Evolutionary conservation across 2,797 vertebrate species (phyloP).

Genomic region (Myotis pilosus): DNA sequence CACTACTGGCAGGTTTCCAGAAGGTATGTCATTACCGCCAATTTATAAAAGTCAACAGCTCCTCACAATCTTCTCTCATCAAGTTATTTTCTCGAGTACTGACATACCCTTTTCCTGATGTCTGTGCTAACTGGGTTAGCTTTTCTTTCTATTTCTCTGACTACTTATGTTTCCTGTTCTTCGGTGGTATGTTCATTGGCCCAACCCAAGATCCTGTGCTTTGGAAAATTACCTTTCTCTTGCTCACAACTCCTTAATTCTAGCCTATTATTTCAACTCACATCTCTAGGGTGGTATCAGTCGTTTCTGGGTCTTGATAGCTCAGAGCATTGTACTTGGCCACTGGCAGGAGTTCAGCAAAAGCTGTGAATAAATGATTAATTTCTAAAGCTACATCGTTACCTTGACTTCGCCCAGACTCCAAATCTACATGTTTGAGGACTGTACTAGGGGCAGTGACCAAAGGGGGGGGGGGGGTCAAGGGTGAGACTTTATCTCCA

Average conservation of each 20-base stretch:
- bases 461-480: neutral
- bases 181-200: neutral
- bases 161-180: neutral
- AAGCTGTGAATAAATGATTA: neutral
- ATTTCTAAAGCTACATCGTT: neutral
- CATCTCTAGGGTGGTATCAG: neutral
- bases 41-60: neutral
- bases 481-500: neutral
- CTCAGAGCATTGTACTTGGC: neutral
- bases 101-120: neutral
- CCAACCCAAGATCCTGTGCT: neutral
- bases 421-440: neutral
- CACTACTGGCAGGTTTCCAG: neutral
- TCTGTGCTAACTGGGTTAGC: neutral
- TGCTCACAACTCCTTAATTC: neutral
- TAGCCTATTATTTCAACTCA: neutral
- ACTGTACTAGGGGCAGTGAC: fast-evolving
- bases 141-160: neutral
- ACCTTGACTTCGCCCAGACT: neutral
- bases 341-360: neutral
- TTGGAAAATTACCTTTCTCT: neutral
- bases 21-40: neutral
- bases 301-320: neutral
- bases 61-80: neutral
- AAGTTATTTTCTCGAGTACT: neutral